Evolutionary conservation across 2,888 invertebrate species (phyloP).

Genomic region (Ophraella communa): DNA sequence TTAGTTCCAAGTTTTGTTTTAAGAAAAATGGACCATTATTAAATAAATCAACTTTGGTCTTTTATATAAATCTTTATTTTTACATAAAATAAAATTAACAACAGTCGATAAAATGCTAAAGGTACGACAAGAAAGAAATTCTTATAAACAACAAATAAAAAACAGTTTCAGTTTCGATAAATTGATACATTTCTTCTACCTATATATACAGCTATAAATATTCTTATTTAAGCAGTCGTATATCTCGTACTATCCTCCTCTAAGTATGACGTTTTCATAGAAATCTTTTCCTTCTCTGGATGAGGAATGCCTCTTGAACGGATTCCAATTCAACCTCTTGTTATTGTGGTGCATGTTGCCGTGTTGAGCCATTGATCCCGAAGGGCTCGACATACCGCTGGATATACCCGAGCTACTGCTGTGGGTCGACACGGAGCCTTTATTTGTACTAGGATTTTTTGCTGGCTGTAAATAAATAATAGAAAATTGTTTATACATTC

Average conservation of each 20-base stretch:
- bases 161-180: neutral
- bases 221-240: neutral
- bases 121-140: too few species aligned
- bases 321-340: constrained; percentile 68
- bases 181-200: neutral
- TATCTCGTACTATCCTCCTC: too few species aligned
- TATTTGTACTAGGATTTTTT: constrained; percentile 56
- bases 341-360: constrained; percentile 48
- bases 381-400: constrained; percentile 66
- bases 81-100: neutral
- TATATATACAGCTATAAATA: neutral
- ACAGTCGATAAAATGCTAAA: neutral
- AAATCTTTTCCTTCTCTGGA: constrained; percentile 64
- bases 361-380: constrained; percentile 63
- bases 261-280: constrained; percentile 58
- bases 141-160: neutral
- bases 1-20: too few species aligned
- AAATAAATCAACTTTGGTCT: neutral
- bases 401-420: constrained; percentile 66
- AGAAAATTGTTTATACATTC: neutral
- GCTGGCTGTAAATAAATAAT: constrained; percentile 46
- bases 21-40: too few species aligned
- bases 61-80: neutral
- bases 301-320: constrained; percentile 69
- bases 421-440: constrained; percentile 64